A percentile compares a stretch with the other conserved stretches of the same genome.
These are phyloP conservation scores for Echinarachnius parma DNA, from an alignment of 53 echinoderm and acorn worm species.

Conservation along the genomic window DNA sequence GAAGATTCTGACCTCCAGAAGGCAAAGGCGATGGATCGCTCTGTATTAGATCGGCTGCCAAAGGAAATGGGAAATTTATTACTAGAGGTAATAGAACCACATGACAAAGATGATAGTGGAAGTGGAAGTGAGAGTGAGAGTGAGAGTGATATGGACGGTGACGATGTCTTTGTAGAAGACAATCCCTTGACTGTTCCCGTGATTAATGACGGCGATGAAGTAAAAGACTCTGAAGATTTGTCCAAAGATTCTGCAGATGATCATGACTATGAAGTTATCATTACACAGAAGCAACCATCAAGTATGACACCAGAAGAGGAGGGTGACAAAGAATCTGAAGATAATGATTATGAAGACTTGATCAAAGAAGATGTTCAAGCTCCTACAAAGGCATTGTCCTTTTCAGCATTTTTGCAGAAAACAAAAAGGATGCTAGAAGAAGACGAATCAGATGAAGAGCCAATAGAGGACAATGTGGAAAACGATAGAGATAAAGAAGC, in stretches of 20 bases:
- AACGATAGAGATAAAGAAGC: neutral
- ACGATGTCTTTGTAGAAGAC: constrained; percentile 28
- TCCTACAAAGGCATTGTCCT: constrained; percentile 32
- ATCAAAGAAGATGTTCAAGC: constrained; percentile 3
- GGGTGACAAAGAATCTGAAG: too few relatives aligned
- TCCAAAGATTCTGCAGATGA: constrained; percentile 5
- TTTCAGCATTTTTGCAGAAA: constrained; percentile 23
- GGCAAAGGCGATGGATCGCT: neutral
- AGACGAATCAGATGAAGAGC: constrained; percentile 30
- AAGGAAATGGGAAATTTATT: constrained; percentile 23
- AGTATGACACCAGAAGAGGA: neutral
- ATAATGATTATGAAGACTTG: neutral
- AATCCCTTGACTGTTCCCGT: neutral
- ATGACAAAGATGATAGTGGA: neutral
- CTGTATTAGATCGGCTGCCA: constrained; percentile 19
- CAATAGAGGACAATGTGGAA: too few relatives aligned
- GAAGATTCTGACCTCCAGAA: neutral
- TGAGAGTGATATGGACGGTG: constrained; percentile 28
- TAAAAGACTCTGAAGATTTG: constrained; percentile 12
- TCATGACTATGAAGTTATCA: constrained; percentile 19
- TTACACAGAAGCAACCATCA: neutral
- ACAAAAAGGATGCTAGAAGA: constrained; percentile 35
- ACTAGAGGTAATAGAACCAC: constrained; percentile 22
- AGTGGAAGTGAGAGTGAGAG: neutral
- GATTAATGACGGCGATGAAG: constrained; percentile 8